Base-by-base conservation (phyloP, 2,888 invertebrate species). In the Listrodromus nycthemerus region DNA sequence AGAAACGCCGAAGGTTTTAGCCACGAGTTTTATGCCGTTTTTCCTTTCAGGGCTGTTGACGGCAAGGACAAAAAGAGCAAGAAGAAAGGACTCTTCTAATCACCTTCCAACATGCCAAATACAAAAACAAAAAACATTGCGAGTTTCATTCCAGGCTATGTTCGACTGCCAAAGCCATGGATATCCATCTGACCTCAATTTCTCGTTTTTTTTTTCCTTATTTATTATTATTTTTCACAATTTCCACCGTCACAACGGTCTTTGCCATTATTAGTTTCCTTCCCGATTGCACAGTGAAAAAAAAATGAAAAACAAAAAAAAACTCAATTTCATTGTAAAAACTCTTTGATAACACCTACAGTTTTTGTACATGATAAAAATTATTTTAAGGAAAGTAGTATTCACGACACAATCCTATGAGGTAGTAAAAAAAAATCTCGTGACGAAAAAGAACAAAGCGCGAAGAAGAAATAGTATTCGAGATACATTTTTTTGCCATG, bases 71-170 rank as follows among this genome's bases (percentile, higher is more conserved):
- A 97, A 94, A 97, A 97, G 95, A 96, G 95, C 93, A 97, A 97
- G 95, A 97, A 97, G 95, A 97, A 97, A 95, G 97, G 97, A 94
- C 96, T 97, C 94, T 97, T 98, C 95, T 97, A 97, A 95, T 89
- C 88, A 86, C 86, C 83, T 82, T 80, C 75, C 71, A 78, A 83
- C 85, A 87, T 85, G 81, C 86, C 83, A 85, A 86, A 85, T 80
- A 80, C 67, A 80, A 79, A 74, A 82, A 70, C 7, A 37, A 69
- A 74, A 77, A 61, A 75, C 67, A 75, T 63, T 75, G 69, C 80
- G 75, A 75, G 70, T 83, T 73, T 66, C 74, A 75, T 69, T 81
- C 66, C 77, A 69, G 70, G 76, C 82, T 80, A 73, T 71, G 76
- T 73, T 58, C n/a, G 52, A 55, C 50, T 41, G 71, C 58, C 13